phyloP scores from a whole-genome alignment of 2,113 vertebrate species.

The Myrmecobius fasciatus region DNA sequence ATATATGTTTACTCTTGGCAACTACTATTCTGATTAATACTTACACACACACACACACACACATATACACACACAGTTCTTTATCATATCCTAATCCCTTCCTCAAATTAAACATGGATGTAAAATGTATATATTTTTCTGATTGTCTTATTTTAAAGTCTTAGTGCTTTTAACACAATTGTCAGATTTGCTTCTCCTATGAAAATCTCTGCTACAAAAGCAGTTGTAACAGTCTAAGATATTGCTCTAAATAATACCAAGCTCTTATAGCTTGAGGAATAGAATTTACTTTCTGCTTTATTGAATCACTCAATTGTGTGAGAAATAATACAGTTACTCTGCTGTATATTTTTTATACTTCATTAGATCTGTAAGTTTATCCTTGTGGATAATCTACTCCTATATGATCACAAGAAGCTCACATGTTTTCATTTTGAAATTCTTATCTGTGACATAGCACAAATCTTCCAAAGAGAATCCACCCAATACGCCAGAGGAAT shows the following conservation, averaged over 20 bases:
- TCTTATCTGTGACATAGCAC: neutral
- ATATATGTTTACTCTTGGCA: neutral
- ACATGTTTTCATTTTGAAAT: neutral
- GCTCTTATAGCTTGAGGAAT: neutral
- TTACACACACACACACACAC: neutral
- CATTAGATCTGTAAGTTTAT: neutral
- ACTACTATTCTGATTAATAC: neutral
- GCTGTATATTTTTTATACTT: neutral
- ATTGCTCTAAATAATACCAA: neutral
- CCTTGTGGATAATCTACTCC: neutral
- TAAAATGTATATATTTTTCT: neutral
- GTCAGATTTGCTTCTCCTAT: neutral
- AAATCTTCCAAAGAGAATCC: neutral
- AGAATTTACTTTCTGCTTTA: neutral
- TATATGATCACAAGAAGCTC: neutral
- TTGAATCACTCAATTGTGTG: neutral
- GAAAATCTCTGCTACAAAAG: neutral
- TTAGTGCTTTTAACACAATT: neutral
- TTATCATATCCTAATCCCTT: neutral
- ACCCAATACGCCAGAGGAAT: neutral
- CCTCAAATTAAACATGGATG: neutral
- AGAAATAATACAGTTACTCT: neutral
- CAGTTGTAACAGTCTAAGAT: neutral
- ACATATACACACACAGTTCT: neutral
- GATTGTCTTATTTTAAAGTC: neutral